Conservation (phyloP, 2,888 invertebrate species). For the Scelioninae gen. 1 region DNA sequence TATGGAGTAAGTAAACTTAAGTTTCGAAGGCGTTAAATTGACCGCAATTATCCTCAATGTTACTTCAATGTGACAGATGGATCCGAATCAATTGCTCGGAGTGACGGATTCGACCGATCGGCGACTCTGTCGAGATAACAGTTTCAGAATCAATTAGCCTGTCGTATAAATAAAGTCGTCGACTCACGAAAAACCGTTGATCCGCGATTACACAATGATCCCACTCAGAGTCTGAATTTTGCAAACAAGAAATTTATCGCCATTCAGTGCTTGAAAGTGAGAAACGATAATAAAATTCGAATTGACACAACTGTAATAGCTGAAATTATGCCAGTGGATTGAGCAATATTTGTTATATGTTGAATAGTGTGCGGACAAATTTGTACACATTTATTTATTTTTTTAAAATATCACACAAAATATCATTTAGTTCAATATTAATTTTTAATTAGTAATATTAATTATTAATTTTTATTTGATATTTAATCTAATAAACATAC, state of each 20-base stretch:
- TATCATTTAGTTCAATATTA: too few relatives aligned
- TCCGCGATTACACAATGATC: constrained; percentile 22
- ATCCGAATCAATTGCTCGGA: constrained; percentile 82
- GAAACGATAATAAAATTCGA: constrained; percentile 34
- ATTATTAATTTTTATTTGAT: too few relatives aligned
- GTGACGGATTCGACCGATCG: constrained; percentile 73
- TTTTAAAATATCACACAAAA: too few relatives aligned
- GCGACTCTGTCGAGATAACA: constrained; percentile 50
- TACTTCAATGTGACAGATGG: constrained; percentile 82
- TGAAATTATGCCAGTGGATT: constrained; percentile 24
- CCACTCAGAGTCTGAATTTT: constrained; percentile 14
- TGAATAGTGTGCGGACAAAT: too few relatives aligned
- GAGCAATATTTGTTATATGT: constrained; percentile 1
- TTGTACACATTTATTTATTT: too few relatives aligned
- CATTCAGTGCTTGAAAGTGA: constrained; percentile 7
- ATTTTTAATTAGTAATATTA: too few relatives aligned
- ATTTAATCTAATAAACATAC: too few relatives aligned
- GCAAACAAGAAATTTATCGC: constrained; percentile 25
- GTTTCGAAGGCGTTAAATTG: too few relatives aligned
- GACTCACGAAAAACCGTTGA: constrained; percentile 23
- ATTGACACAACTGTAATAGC: constrained; percentile 18
- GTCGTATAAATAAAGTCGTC: constrained; percentile 32
- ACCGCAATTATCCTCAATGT: constrained; percentile 83
- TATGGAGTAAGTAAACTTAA: too few relatives aligned
- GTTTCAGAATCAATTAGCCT: constrained; percentile 54